These are phyloP conservation scores for Ailurus styani DNA, from an alignment of 2,113 vertebrate genomes.

Conservation along the genomic window DNA sequence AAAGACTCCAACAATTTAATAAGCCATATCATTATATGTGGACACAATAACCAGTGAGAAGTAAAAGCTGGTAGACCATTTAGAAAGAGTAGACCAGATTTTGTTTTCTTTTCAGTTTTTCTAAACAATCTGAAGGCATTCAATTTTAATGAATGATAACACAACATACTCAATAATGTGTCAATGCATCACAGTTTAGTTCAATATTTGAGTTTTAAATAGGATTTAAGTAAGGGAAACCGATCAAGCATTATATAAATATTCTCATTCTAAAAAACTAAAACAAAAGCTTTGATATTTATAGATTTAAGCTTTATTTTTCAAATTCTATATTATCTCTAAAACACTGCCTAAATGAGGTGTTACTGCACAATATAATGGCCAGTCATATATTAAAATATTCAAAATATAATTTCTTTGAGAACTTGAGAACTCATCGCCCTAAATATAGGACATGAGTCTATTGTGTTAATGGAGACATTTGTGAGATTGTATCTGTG, in stretches of 20 bases:
- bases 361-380: background rate
- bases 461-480: background rate
- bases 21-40: background rate
- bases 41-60: background rate
- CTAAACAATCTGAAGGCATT: background rate
- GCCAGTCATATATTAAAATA: background rate
- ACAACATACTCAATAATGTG: background rate
- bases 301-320: background rate
- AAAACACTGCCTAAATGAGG: background rate
- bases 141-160: background rate
- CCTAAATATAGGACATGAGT: background rate
- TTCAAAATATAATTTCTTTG: background rate
- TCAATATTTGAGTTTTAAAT: background rate
- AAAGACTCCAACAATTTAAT: background rate
- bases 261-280: slow-evolving; percentile 6
- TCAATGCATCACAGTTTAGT: background rate
- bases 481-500: background rate
- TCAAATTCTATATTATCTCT: background rate
- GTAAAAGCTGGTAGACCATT: background rate
- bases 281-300: background rate
- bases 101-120: background rate
- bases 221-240: background rate
- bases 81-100: background rate
- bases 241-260: background rate
- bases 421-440: background rate